A percentile compares a stretch with the other conserved stretches of the same genome.
These are phyloP conservation scores for Triops longicaudatus DNA, from an alignment of 1,140 invertebrate genomes.

Conservation along the genomic window DNA sequence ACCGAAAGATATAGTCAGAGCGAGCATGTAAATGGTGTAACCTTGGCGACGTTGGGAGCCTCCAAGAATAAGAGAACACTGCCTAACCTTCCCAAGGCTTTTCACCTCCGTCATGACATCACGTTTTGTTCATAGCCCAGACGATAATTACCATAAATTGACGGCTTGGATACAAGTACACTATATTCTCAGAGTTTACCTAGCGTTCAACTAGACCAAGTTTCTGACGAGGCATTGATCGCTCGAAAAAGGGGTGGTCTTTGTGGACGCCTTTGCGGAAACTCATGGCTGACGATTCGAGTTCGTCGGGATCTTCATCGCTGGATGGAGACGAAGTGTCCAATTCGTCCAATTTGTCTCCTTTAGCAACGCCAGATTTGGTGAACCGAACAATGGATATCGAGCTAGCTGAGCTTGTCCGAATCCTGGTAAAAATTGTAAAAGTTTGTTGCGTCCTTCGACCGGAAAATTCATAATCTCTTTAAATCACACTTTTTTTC, in stretches of 20 bases:
- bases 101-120: not conserved
- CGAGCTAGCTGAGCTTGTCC: not conserved
- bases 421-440: not conserved
- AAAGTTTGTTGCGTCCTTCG: not conserved
- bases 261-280: not conserved
- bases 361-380: not conserved
- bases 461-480: too few species aligned
- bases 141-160: conserved; percentile 1
- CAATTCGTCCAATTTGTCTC: conserved; percentile 11
- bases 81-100: not conserved
- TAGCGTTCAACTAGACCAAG: not conserved
- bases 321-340: not conserved
- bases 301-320: not conserved
- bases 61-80: not conserved
- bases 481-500: not conserved
- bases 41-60: not conserved
- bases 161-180: not conserved
- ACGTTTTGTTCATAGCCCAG: not conserved
- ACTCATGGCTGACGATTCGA: not conserved
- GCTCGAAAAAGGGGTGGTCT: not conserved
- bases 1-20: not conserved
- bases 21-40: not conserved
- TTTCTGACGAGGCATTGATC: conserved; percentile 7
- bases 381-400: not conserved
- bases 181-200: not conserved